These are phyloP conservation scores for Danio albolineatus DNA, from an alignment of 2,797 vertebrate genomes.

Conservation along the genomic window DNA sequence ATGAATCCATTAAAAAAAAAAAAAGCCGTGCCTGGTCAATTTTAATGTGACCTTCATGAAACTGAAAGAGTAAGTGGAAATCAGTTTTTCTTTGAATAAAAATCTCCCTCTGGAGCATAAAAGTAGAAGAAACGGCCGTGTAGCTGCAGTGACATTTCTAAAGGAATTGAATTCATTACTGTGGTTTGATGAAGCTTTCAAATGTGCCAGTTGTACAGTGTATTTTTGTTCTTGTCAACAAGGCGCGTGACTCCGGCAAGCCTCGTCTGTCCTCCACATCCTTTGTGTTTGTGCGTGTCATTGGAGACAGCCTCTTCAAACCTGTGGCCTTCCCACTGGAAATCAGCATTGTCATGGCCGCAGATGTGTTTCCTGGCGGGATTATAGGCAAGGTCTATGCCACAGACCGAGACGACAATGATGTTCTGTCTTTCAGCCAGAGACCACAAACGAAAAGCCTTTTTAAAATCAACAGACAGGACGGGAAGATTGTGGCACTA, in stretches of 20 bases:
- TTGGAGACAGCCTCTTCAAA: slow-evolving; percentile 92
- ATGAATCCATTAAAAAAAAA: not conserved
- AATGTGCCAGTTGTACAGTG: not conserved
- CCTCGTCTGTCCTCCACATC: slow-evolving; percentile 87
- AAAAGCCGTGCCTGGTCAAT: not conserved
- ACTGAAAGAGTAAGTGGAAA: not conserved
- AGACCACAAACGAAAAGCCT: slow-evolving; percentile 83
- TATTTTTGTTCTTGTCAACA: slow-evolving; percentile 1
- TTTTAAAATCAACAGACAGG: slow-evolving; percentile 90
- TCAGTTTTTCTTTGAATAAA: not conserved
- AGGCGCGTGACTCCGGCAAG: slow-evolving; percentile 93
- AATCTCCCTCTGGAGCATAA: not conserved
- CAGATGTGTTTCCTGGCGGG: slow-evolving; percentile 92
- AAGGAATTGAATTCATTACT: not conserved
- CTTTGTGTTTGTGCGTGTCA: slow-evolving; percentile 88
- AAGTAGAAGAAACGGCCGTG: not conserved
- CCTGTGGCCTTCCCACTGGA: slow-evolving; percentile 91
- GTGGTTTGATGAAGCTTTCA: slow-evolving; percentile 5
- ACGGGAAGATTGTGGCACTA: slow-evolving; percentile 91
- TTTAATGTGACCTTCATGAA: not conserved
- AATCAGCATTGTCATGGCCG: slow-evolving; percentile 91
- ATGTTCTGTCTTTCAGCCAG: slow-evolving; percentile 90
- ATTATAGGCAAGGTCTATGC: slow-evolving; percentile 93
- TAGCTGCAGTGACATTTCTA: not conserved
- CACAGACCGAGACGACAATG: slow-evolving; percentile 90